Percentiles rank a stretch among this genome's conserved stretches.
phyloP scores from a whole-genome alignment of 2,113 vertebrate genomes.

The Pluvianellus socialis region DNA sequence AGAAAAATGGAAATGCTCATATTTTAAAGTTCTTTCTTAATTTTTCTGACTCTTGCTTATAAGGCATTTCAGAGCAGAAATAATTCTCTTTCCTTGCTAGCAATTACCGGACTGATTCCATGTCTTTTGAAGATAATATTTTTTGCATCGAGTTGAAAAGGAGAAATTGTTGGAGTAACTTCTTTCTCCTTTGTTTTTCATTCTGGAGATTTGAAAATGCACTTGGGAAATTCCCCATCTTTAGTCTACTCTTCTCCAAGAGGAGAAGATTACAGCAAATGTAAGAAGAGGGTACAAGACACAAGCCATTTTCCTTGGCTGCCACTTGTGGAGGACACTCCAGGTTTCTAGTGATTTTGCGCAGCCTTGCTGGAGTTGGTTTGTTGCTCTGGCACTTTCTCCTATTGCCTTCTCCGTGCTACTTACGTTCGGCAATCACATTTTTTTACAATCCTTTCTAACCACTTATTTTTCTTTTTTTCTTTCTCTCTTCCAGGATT shows the following conservation, averaged over 20 bases:
- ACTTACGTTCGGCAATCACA: background rate
- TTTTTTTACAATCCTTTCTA: background rate
- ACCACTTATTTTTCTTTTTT: background rate
- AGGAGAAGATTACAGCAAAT: background rate
- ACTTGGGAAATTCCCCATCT: background rate
- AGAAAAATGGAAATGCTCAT: background rate
- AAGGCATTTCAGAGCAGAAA: background rate
- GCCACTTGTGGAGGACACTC: background rate
- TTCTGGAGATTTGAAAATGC: background rate
- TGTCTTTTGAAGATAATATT: conserved; percentile 19
- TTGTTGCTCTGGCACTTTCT: background rate
- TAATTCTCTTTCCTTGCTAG: background rate
- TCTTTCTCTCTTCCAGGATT: conserved; percentile 76
- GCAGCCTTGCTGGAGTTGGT: background rate
- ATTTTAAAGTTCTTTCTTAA: background rate
- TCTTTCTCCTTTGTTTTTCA: background rate
- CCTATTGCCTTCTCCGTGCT: background rate
- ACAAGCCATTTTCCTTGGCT: background rate
- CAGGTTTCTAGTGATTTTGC: background rate
- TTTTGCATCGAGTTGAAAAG: background rate
- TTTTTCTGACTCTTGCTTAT: background rate
- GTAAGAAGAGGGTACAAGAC: background rate
- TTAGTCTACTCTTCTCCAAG: background rate
- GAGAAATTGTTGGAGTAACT: background rate
- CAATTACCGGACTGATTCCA: conserved; percentile 20